Evolutionary conservation across 2,888 invertebrate genomes (phyloP), one percentile per base, ranked within the genome.

Genomic region (Sturmia bella): DNA sequence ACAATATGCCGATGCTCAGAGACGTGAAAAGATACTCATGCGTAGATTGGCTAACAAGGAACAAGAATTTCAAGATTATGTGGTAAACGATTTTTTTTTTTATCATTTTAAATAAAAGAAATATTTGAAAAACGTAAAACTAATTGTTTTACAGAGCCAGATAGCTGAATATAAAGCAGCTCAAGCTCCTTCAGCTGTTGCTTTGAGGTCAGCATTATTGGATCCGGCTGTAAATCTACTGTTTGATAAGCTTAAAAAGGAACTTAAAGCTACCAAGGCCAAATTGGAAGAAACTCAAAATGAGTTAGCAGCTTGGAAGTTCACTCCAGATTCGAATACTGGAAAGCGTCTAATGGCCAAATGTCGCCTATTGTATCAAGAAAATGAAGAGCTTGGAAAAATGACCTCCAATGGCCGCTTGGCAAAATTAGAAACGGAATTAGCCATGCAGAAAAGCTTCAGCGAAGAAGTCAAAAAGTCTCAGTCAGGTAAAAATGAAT

Each of bases 271-370:
- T 64, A 96, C 97, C 19, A 96, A 97, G 90, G 95, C 97, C 69
- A 96, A 96, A 89, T 92, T 98, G 85, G 98, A 99, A 90, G 98
- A 99, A 91, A 98, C 98, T 17, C 99, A 99, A 91, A 98, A 97
- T 91, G 99, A 99, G 92, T 92, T 99, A 56, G 96, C 97, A 73
- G 99, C 99, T 2, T 99, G 99, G 98, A 99, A 99, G 92, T 99
- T 99, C 91, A 99, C 99, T 13, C 98, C 99, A n/a, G 99, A 99
- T 91, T 98, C 98, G 84, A 98, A 98, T 92, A 98, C 98, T 57
- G 99, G 99, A 84, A 99, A 99, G 91, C 94, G 98, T 85, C 92
- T 99, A 85, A 99, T 99, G 99, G 98, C 98, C 11, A 98, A 98
- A 90, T 99, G 99, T 90, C 94, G 98, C 83, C 92, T 98, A 85